These are phyloP conservation scores for Microplitis demolitor DNA, from an alignment of 1,140 invertebrate genomes.

Conservation along the genomic window DNA sequence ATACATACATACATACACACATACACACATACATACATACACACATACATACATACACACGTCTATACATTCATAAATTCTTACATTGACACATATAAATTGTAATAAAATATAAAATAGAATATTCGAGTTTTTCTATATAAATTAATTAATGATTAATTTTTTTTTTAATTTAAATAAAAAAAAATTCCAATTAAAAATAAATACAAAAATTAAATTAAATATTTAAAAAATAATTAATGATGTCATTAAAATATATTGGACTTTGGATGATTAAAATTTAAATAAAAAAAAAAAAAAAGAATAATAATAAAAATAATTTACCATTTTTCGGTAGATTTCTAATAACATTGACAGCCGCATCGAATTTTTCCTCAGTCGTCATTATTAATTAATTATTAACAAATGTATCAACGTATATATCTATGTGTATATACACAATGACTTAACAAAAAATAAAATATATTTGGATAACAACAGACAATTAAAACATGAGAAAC, in stretches of 20 bases:
- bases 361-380: slow-evolving; percentile 81
- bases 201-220: neutral
- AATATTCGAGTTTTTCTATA: no score
- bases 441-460: no score
- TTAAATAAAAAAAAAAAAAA: neutral
- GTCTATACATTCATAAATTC: no score
- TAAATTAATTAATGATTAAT: neutral
- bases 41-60: no score
- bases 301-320: slow-evolving; percentile 39
- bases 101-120: no score
- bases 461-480: no score
- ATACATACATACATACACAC: no score
- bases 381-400: slow-evolving; percentile 64
- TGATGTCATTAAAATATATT: neutral
- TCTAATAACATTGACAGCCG: slow-evolving; percentile 86
- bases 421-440: no score
- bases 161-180: neutral
- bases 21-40: no score
- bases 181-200: neutral
- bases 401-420: neutral
- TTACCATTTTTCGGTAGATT: slow-evolving; percentile 88
- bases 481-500: no score
- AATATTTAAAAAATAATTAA: neutral
- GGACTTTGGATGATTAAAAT: neutral
- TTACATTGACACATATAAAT: no score